phyloP scores from a whole-genome alignment of 2,888 invertebrate species.

The Aphrophora alni region DNA sequence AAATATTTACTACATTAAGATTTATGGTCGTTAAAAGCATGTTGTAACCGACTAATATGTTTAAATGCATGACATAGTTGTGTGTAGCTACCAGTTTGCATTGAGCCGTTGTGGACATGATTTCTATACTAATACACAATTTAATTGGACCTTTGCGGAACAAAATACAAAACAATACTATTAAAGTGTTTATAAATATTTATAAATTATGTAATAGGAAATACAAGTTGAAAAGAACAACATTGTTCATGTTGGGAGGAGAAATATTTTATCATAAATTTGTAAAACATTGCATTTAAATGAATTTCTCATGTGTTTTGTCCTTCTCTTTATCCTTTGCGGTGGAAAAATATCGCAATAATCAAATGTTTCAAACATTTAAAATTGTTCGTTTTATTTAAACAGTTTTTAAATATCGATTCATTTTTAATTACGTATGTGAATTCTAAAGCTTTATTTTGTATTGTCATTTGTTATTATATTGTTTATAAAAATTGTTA shows the following conservation, averaged over 20 bases:
- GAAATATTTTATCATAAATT: background rate
- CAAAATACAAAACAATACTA: background rate
- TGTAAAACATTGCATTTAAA: background rate
- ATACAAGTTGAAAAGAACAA: background rate
- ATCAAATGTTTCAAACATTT: no score
- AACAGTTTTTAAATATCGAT: no score
- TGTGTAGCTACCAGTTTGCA: background rate
- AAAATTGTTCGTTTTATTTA: no score
- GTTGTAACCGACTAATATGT: background rate
- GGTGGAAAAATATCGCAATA: no score
- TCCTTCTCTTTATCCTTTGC: no score
- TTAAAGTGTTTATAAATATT: background rate
- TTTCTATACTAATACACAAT: background rate
- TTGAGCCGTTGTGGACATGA: background rate
- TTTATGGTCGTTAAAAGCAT: no score
- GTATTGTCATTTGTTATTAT: no score
- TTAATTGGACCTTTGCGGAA: background rate
- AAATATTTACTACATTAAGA: no score
- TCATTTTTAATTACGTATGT: no score
- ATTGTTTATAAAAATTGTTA: no score
- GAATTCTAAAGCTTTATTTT: no score
- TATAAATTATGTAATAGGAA: background rate
- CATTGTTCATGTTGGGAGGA: background rate
- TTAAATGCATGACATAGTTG: constrained; percentile 1
- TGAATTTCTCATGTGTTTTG: no score